Percentiles rank a stretch among this genome's conserved stretches.
These are phyloP conservation scores for Rhagonycha lutea DNA, from an alignment of 2,888 invertebrate genomes.

Conservation along the genomic window DNA sequence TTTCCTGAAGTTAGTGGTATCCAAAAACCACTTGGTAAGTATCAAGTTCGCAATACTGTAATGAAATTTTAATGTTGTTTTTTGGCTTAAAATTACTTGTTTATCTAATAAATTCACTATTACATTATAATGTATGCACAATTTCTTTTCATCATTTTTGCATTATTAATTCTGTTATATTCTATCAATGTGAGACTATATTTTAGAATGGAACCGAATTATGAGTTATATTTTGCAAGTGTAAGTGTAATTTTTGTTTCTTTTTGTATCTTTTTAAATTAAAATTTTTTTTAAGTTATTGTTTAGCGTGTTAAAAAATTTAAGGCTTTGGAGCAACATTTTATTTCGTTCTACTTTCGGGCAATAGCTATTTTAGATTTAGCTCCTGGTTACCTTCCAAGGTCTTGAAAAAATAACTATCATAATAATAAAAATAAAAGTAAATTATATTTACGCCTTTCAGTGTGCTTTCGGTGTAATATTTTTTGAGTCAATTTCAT, in stretches of 20 bases:
- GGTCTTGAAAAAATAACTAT: not conserved
- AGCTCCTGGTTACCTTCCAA: not conserved
- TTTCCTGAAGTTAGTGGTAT: conserved; percentile 52
- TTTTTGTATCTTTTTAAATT: not conserved
- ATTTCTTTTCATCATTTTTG: not conserved
- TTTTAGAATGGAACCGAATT: not conserved
- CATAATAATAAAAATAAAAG: not conserved
- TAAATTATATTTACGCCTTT: not conserved
- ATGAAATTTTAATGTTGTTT: not conserved
- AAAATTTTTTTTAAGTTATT: too few species aligned
- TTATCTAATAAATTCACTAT: not conserved
- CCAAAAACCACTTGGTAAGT: conserved; percentile 64
- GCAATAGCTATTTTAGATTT: not conserved
- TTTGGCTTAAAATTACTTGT: not conserved
- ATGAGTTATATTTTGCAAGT: not conserved
- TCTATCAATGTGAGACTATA: not conserved
- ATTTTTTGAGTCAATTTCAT: not conserved
- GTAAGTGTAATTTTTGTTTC: not conserved
- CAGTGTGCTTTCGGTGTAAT: not conserved
- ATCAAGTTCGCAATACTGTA: conserved; percentile 26
- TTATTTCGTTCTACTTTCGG: not conserved
- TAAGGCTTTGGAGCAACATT: not conserved
- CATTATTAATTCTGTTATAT: not conserved
- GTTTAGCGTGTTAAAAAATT: not conserved
- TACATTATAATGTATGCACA: not conserved